Conservation (phyloP, 2,888 invertebrate species). For the Drosophila kuntzei region DNA sequence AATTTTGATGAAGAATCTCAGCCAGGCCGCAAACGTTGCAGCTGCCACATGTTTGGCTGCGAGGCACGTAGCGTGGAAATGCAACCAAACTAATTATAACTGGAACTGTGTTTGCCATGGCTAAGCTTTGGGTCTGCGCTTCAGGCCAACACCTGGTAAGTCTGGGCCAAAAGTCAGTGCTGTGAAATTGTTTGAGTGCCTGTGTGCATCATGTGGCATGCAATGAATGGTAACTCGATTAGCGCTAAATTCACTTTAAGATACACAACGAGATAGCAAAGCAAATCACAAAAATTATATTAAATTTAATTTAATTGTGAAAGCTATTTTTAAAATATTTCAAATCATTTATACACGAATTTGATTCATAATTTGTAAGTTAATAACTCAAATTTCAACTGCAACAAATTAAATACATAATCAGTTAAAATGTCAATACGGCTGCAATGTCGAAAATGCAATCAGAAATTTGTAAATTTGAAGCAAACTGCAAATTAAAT, state of each 20-base stretch:
- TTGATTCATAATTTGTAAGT: not conserved
- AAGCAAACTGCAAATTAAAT: slow-evolving; percentile 49
- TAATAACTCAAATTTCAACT: not conserved
- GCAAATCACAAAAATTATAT: not conserved
- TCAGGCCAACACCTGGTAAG: slow-evolving; percentile 33
- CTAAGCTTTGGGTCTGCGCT: slow-evolving; percentile 24
- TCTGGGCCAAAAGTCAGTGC: slow-evolving; percentile 21
- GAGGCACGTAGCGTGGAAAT: slow-evolving; percentile 36
- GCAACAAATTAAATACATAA: too few species aligned
- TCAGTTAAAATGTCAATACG: too few species aligned
- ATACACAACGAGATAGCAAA: not conserved
- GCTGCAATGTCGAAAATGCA: slow-evolving; percentile 5
- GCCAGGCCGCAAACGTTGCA: slow-evolving; percentile 16
- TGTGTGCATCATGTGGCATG: slow-evolving; percentile 19
- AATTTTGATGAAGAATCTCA: slow-evolving; percentile 55
- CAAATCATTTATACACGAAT: not conserved
- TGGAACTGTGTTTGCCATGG: slow-evolving; percentile 12
- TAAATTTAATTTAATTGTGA: not conserved
- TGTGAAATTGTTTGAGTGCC: slow-evolving; percentile 25
- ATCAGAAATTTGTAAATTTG: slow-evolving; percentile 16
- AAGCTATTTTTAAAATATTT: not conserved
- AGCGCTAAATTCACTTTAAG: slow-evolving; percentile 3
- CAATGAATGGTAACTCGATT: slow-evolving; percentile 21
- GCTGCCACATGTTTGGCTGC: slow-evolving; percentile 32
- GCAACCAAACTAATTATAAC: slow-evolving; percentile 59